Base-by-base conservation (phyloP, 2,888 invertebrate genomes). In the Glyphotaelius pellucidus region DNA sequence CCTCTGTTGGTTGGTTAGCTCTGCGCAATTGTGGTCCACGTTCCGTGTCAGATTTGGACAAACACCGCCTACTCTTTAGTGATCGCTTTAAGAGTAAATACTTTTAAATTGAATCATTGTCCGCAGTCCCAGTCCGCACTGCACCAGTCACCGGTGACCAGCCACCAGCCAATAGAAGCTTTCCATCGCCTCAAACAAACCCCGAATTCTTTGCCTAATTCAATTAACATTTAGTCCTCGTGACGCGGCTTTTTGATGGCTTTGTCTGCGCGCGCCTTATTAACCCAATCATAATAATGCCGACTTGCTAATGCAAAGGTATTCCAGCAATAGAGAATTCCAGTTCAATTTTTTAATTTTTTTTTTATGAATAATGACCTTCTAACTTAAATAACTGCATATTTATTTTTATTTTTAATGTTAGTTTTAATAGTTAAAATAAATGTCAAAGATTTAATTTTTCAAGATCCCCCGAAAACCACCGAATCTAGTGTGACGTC, bases 81-180 rank as follows among this genome's bases (percentile, higher is more conserved):
- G 81, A 88, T 90, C 90, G 79, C 85, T 90, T 83, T 90, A 79
- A n/a, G 67, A 84, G 90, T 87, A 91, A 85, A 91, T 87, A 87
- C 86, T 85, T 80, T 38, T 52, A 88, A 91, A 91, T 91, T 91
- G 86, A 91, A 87, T 91, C 88, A 91, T 88, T 84, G 84, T 35
- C 84, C 52, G 85, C 85, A 30, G 38, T 85, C 35, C 38, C 85
- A 30, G 38, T 85, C 35, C 38, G 84, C 67, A n/a, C n/a, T 67
- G 67, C 67, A 67, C 67, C n/a, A n/a, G 67, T 67, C 52, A 67
- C 19, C n/a, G 9, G 67, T 67, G 25, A 67, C 19, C 67, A 25
- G 80, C 25, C 52, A 67, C 19, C 67, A 25, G 80, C 84, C 83
- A 83, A 31, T 14, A 2, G 42, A n/a, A 85, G n/a, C 86, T 86